phyloP scores from a whole-genome alignment of 30 jellyfish, hydroid and myxozoan genomes.

The Haliclystus octoradiatus region DNA sequence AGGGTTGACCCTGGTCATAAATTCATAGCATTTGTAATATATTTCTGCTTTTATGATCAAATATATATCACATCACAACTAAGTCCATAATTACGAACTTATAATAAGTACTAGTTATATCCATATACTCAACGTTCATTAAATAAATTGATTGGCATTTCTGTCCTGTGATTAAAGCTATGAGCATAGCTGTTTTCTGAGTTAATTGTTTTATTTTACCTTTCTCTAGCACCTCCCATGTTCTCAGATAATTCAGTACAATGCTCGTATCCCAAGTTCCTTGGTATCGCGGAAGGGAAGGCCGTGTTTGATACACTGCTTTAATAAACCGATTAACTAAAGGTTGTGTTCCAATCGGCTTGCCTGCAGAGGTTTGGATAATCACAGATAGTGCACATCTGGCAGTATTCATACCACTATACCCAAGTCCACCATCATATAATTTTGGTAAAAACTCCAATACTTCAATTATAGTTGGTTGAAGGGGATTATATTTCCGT shows the following conservation, averaged over 20 bases:
- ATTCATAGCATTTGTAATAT: too few species aligned
- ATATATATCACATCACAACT: too few species aligned
- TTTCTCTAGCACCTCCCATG: constrained; percentile 13
- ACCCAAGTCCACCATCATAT: not conserved
- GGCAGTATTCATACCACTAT: not conserved
- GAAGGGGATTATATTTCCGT: constrained; percentile 1
- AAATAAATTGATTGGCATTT: constrained; percentile 10
- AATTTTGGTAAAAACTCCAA: not conserved
- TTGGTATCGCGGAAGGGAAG: not conserved
- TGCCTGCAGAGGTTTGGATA: not conserved
- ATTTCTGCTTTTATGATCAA: too few species aligned
- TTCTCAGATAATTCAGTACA: constrained; percentile 17
- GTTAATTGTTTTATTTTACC: constrained; percentile 21
- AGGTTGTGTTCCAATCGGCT: not conserved
- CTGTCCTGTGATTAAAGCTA: constrained; percentile 26
- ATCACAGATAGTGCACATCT: not conserved
- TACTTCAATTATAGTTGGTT: not conserved
- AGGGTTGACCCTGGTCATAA: too few species aligned
- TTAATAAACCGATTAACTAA: not conserved
- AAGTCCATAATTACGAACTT: too few species aligned
- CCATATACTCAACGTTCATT: too few species aligned
- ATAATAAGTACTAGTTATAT: too few species aligned
- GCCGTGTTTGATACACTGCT: not conserved
- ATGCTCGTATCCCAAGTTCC: constrained; percentile 20
- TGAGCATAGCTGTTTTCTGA: constrained; percentile 16